These are phyloP conservation scores for Bolinopsis microptera DNA, from an alignment of 37 sponge, comb jelly and placozoan genomes.

Conservation along the genomic window DNA sequence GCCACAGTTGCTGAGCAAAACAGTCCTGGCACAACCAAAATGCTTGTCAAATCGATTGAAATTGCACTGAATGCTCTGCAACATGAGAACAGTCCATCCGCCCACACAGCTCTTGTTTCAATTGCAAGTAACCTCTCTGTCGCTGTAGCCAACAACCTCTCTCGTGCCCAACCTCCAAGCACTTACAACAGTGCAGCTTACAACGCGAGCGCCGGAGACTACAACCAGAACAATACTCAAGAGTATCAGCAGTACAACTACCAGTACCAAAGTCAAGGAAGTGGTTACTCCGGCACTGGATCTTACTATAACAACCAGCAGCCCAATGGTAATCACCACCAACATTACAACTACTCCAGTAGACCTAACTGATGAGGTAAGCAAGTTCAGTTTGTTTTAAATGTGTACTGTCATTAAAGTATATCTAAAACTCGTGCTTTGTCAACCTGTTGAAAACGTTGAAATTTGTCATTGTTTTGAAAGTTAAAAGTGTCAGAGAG, in stretches of 20 bases:
- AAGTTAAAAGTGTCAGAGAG: neutral
- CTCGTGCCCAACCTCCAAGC: neutral
- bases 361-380: conserved; percentile 50
- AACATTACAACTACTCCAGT: conserved; percentile 47
- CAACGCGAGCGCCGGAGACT: neutral
- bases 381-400: too few relatives aligned
- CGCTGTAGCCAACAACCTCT: conserved; percentile 52
- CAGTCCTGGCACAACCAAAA: conserved; percentile 48
- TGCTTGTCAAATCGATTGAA: conserved; percentile 33
- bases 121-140: conserved; percentile 60
- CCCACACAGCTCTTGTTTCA: conserved; percentile 39
- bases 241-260: neutral
- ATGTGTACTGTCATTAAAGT: too few relatives aligned
- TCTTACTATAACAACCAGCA: neutral
- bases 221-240: neutral
- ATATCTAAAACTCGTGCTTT: neutral
- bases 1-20: conserved; percentile 48
- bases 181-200: neutral
- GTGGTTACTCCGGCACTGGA: neutral
- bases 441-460: neutral
- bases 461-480: neutral
- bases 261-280: neutral
- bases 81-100: conserved; percentile 17
- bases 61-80: conserved; percentile 61
- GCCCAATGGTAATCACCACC: neutral